Conservation (phyloP, 2,113 vertebrate species). For the Hiodon tergisus region DNA sequence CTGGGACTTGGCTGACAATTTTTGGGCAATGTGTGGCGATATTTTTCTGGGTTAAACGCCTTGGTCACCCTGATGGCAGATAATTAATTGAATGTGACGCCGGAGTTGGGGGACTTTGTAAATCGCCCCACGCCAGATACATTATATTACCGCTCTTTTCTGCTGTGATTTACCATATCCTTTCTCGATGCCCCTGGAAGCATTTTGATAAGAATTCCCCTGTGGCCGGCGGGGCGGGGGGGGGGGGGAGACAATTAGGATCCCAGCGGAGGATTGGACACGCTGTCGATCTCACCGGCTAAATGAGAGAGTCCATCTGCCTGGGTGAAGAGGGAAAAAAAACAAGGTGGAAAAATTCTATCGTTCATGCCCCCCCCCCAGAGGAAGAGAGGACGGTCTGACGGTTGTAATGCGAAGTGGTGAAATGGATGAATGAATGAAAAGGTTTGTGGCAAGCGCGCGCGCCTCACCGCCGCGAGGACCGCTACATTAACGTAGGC, state of each 20-base stretch:
- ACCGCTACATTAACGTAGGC: too few species aligned
- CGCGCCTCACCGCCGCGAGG: too few species aligned
- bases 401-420: too few species aligned
- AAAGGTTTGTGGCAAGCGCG: too few species aligned
- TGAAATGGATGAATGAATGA: too few species aligned
- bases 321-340: neutral
- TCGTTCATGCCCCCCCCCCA: neutral
- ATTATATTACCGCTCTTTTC: constrained; percentile 41
- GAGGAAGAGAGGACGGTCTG: too few species aligned
- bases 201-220: constrained; percentile 48
- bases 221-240: constrained; percentile 23
- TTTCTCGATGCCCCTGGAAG: constrained; percentile 53
- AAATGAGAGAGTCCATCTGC: neutral
- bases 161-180: constrained; percentile 55
- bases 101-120: constrained; percentile 50
- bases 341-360: neutral
- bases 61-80: constrained; percentile 51
- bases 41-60: constrained; percentile 50
- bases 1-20: constrained; percentile 16
- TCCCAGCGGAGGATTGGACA: constrained; percentile 35
- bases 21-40: constrained; percentile 31
- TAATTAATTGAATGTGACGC: constrained; percentile 62
- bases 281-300: constrained; percentile 14
- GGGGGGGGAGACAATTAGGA: constrained; percentile 42
- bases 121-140: constrained; percentile 51